A percentile compares a stretch with the other conserved stretches of the same genome.
These are phyloP conservation scores for Himalopsyche phryganea DNA, from an alignment of 1,140 invertebrate genomes.

Conservation along the genomic window DNA sequence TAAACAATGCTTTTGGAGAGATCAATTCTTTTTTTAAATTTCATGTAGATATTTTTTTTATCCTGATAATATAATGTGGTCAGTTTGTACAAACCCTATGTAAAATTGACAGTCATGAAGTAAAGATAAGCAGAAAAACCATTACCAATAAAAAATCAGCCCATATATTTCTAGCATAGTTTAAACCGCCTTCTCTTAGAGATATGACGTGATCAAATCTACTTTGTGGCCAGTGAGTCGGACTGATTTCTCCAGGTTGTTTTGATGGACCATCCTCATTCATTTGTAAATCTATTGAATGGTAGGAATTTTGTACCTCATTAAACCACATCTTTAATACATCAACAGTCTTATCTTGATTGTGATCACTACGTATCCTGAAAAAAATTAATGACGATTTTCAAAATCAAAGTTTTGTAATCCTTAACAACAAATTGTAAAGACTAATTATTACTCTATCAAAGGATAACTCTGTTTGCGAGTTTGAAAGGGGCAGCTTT, in stretches of 20 bases:
- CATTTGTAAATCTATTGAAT: conserved; percentile 63
- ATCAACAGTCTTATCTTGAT: conserved; percentile 71
- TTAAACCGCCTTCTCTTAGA: conserved; percentile 75
- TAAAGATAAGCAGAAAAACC: conserved; percentile 34
- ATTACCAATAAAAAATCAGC: conserved; percentile 81
- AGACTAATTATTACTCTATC: neutral
- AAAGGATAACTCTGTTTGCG: neutral
- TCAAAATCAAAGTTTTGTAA: no score
- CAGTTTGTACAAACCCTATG: no score
- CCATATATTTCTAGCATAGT: conserved; percentile 70
- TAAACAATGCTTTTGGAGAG: no score
- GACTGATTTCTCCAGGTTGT: conserved; percentile 61
- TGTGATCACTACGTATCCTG: conserved; percentile 88
- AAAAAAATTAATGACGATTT: no score
- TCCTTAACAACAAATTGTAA: no score
- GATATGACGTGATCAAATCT: conserved; percentile 80
- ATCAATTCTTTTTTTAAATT: no score
- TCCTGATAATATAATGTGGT: no score
- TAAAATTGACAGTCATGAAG: no score
- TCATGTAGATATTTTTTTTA: no score
- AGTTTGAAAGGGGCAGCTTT: neutral
- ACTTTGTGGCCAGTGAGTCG: conserved; percentile 70
- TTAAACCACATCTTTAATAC: conserved; percentile 74
- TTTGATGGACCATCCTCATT: conserved; percentile 43
- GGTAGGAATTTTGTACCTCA: conserved; percentile 63